Evolutionary conservation across 2,797 vertebrate species (phyloP).

Genomic region (Euthynnus affinis): DNA sequence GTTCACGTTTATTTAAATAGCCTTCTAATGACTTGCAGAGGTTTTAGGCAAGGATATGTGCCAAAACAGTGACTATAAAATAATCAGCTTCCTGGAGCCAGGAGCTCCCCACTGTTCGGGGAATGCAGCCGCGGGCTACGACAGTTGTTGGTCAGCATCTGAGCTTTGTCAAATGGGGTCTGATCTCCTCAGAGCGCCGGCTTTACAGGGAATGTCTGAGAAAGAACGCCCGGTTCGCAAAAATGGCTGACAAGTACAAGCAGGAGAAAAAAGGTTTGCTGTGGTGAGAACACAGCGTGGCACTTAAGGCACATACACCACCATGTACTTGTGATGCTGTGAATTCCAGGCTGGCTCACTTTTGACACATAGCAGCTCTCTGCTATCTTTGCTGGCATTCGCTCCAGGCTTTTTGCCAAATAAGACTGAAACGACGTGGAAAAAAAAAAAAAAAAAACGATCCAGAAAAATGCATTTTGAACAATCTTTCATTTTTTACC

Average conservation of each 20-base stretch:
- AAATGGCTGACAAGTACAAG: conserved; percentile 38
- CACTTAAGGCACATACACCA: conserved; percentile 45
- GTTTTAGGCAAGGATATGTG: conserved; percentile 67
- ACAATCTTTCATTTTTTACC: conserved; percentile 33
- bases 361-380: conserved; percentile 56
- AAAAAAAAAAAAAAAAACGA: neutral
- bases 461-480: conserved; percentile 4
- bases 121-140: conserved; percentile 59
- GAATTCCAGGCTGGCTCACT: conserved; percentile 53
- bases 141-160: conserved; percentile 62
- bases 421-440: conserved; percentile 15
- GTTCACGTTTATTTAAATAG: conserved; percentile 82
- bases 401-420: conserved; percentile 29
- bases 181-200: conserved; percentile 35
- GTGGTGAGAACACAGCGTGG: conserved; percentile 50
- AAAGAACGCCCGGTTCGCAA: conserved; percentile 36
- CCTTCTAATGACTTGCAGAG: conserved; percentile 83
- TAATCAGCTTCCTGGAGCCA: conserved; percentile 77
- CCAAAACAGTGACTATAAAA: conserved; percentile 82
- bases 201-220: conserved; percentile 41
- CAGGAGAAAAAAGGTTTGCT: conserved; percentile 38
- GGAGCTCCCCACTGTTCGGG: conserved; percentile 66
- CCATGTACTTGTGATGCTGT: conserved; percentile 60
- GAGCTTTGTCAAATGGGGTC: conserved; percentile 34
- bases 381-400: conserved; percentile 50